Conservation (phyloP, 2,113 vertebrate genomes). For the Pimephales promelas region DNA sequence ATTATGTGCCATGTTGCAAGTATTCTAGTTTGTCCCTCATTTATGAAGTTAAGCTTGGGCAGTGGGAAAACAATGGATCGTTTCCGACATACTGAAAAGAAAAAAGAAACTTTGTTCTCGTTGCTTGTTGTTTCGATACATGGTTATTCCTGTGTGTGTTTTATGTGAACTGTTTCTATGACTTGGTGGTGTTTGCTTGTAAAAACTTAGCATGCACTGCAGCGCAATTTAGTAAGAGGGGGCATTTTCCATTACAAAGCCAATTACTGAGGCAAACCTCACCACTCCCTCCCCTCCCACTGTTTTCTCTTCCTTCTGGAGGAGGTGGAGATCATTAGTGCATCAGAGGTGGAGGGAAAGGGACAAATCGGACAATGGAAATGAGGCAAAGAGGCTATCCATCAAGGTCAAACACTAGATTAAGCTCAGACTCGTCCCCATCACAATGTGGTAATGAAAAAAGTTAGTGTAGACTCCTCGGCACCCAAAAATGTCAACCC, state of each 20-base stretch:
- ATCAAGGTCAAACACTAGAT: slow-evolving; percentile 27
- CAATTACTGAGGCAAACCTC: slow-evolving; percentile 71
- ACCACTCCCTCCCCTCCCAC: slow-evolving; percentile 56
- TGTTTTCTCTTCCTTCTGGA: slow-evolving; percentile 72
- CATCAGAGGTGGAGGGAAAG: slow-evolving; percentile 64
- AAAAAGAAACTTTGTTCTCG: background rate
- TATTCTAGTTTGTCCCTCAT: slow-evolving; percentile 59
- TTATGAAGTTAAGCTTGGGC: slow-evolving; percentile 39
- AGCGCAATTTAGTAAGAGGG: slow-evolving; percentile 67
- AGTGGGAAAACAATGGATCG: slow-evolving; percentile 31
- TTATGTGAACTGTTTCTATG: slow-evolving; percentile 66
- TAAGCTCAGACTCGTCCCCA: slow-evolving; percentile 43
- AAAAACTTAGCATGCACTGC: slow-evolving; percentile 62
- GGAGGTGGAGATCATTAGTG: slow-evolving; percentile 68
- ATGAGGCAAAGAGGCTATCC: background rate
- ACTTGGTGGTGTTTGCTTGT: slow-evolving; percentile 64
- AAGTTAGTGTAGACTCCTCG: slow-evolving; percentile 73
- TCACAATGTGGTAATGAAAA: slow-evolving; percentile 20
- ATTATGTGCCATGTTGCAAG: slow-evolving; percentile 67
- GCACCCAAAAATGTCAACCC: slow-evolving; percentile 83
- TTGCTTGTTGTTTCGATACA: slow-evolving; percentile 25
- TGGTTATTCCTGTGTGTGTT: slow-evolving; percentile 47
- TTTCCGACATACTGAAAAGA: slow-evolving; percentile 32
- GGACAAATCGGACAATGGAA: slow-evolving; percentile 45
- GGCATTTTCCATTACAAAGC: slow-evolving; percentile 79